Evolutionary conservation across 1,140 invertebrate genomes (phyloP).

Genomic region (Cherax destructor): DNA sequence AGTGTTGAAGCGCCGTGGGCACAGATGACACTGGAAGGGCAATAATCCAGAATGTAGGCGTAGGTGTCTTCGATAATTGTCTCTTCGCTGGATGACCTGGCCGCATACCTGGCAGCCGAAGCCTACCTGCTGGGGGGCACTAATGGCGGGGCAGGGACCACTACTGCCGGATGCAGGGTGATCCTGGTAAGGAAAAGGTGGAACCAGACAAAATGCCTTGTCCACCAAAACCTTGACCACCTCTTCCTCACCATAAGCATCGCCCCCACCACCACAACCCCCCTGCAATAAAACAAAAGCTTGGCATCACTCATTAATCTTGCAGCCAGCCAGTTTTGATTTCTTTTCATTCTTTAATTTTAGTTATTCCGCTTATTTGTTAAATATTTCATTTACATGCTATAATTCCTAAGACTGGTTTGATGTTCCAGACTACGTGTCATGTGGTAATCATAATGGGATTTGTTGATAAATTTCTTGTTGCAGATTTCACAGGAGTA

Average conservation of each 20-base stretch:
- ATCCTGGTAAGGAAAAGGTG: conserved; percentile 52
- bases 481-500: conserved; percentile 55
- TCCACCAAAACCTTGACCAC: conserved; percentile 58
- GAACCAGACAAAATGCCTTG: conserved; percentile 56
- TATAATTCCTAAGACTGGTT: conserved; percentile 44
- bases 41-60: conserved; percentile 74
- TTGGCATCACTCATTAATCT: conserved; percentile 57
- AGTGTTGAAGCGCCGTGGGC: conserved; percentile 70
- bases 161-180: conserved; percentile 14
- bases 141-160: conserved; percentile 29
- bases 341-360: not conserved
- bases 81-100: conserved; percentile 59
- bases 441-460: conserved; percentile 58
- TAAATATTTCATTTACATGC: conserved; percentile 2
- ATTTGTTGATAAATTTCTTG: conserved; percentile 61
- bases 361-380: not conserved
- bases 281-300: conserved; percentile 65
- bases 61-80: conserved; percentile 74
- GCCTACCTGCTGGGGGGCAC: conserved; percentile 49
- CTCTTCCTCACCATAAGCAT: conserved; percentile 55
- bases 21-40: conserved; percentile 70
- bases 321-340: conserved; percentile 12
- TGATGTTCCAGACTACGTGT: conserved; percentile 52
- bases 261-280: conserved; percentile 58
- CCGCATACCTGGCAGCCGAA: conserved; percentile 57